Evolutionary conservation across 2,888 invertebrate genomes (phyloP).

Genomic region (Chaetogeoica ovagalla): DNA sequence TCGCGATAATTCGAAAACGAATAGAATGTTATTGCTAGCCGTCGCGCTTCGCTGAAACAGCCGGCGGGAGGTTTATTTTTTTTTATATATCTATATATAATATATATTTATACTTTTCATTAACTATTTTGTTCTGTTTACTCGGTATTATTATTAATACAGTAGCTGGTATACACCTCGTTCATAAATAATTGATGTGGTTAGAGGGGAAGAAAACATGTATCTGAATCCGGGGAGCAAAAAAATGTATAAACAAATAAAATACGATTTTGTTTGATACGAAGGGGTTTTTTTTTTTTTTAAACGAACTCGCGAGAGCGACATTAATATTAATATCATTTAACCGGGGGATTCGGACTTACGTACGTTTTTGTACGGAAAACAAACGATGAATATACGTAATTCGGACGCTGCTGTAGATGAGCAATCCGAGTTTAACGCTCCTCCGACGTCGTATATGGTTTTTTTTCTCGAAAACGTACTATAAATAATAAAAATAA

Average conservation of each 20-base stretch:
- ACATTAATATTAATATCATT: slow-evolving; percentile 2
- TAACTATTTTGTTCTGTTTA: background rate
- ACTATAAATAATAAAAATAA: too few species aligned
- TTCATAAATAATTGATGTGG: slow-evolving; percentile 1
- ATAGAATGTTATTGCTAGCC: background rate
- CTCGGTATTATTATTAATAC: background rate
- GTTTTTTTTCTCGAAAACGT: too few species aligned
- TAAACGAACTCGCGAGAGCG: background rate
- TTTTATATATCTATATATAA: too few species aligned
- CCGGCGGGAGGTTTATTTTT: background rate
- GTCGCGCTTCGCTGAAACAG: background rate
- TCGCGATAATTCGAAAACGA: background rate
- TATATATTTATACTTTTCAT: background rate
- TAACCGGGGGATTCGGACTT: too few species aligned
- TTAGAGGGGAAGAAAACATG: background rate
- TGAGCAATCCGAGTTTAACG: too few species aligned
- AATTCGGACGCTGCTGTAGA: too few species aligned
- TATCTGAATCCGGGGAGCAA: background rate
- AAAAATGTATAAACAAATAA: background rate
- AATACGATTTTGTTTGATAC: background rate
- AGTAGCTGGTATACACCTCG: background rate
- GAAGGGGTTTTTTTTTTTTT: background rate
- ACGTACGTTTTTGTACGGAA: too few species aligned
- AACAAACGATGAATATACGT: too few species aligned
- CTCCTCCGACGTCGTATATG: too few species aligned